These are phyloP conservation scores for Brachionus rotundiformis DNA, from an alignment of 1,140 invertebrate genomes.

Conservation along the genomic window DNA sequence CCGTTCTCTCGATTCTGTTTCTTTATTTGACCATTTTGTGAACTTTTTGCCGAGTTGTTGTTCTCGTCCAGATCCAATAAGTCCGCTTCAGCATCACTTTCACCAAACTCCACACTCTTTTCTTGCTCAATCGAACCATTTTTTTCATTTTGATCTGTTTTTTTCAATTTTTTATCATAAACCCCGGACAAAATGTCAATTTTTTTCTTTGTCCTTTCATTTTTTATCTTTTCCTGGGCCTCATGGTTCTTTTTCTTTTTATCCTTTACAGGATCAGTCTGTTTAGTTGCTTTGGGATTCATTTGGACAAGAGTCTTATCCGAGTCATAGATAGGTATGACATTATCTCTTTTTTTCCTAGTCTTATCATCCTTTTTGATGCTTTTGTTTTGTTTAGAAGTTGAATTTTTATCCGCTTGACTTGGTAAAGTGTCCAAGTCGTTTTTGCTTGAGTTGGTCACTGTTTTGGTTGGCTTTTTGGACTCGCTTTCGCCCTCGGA, in stretches of 20 bases:
- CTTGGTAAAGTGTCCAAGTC: not conserved
- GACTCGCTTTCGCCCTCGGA: slow-evolving; percentile 55
- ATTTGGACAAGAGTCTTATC: not conserved
- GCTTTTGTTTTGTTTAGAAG: slow-evolving; percentile 17
- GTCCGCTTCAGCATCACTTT: slow-evolving; percentile 27
- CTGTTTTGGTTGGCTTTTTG: slow-evolving; percentile 9
- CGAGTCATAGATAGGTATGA: slow-evolving; percentile 6
- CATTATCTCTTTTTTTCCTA: slow-evolving; percentile 52
- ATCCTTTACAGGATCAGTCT: not conserved
- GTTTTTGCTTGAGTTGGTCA: not conserved
- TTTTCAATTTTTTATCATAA: slow-evolving; percentile 34
- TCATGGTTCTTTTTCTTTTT: slow-evolving; percentile 11
- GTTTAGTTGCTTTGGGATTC: slow-evolving; percentile 39
- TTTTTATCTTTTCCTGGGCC: slow-evolving; percentile 32
- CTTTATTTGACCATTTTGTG: no score
- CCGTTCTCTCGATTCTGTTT: not conserved
- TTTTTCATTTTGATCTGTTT: slow-evolving; percentile 53
- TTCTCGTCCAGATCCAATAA: not conserved
- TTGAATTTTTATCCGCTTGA: not conserved
- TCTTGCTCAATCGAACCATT: slow-evolving; percentile 15
- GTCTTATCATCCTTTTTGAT: slow-evolving; percentile 36
- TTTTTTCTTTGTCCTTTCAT: slow-evolving; percentile 50
- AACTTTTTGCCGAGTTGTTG: not conserved
- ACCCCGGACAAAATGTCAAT: slow-evolving; percentile 11
- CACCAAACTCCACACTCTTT: not conserved